Base-by-base conservation (phyloP, 2,797 vertebrate species). In the Poliocrania exsul region DNA sequence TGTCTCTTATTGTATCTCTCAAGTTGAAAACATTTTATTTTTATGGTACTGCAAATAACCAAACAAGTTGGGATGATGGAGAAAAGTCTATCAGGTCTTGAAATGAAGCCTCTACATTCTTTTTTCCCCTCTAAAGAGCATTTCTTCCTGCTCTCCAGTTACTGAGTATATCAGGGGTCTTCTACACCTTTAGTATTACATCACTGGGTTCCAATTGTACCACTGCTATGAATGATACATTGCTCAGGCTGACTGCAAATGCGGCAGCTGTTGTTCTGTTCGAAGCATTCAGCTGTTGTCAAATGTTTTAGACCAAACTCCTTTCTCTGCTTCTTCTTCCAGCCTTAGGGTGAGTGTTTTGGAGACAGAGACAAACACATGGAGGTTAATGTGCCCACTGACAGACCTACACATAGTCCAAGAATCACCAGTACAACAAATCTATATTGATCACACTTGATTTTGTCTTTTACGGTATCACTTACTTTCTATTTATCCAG, bases 121-220 rank as follows among this genome's bases (percentile, higher is more conserved):
- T 35, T 61, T 33, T 25, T 24, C 13, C 5, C 2, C 23, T 57
- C 25, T 56, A 25, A 62, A 81, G n/a, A 46, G 5, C 66, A 44
- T 25, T 83, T 86, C 37, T 73, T 74, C 13, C 20, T 40, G 28
- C 5, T 75, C 14, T 10, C 13, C 17, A 24, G 14, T 29, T 49
- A 31, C 15, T 65, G 15, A 72, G 19, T 54, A 3, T 24, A 26
- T 60, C 25, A 53, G 29, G 5, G 18, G 33, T 87, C 13, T 81
- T 21, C 23, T 81, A 0, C 40, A 14, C 23, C 12, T 42, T 25
- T 71, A 6, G 16, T 51, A 0, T 47, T 12, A 20, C 0, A 0
- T 72, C 4, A 7, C 14, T 47, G 31, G 5, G 16, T 80, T 25
- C 9, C 18, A 40, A 25, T 44, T 82, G 28, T 66, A 54, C 17